These are phyloP conservation scores for Holothuria scabra DNA, from an alignment of 53 echinoderm and acorn worm genomes.

Conservation along the genomic window DNA sequence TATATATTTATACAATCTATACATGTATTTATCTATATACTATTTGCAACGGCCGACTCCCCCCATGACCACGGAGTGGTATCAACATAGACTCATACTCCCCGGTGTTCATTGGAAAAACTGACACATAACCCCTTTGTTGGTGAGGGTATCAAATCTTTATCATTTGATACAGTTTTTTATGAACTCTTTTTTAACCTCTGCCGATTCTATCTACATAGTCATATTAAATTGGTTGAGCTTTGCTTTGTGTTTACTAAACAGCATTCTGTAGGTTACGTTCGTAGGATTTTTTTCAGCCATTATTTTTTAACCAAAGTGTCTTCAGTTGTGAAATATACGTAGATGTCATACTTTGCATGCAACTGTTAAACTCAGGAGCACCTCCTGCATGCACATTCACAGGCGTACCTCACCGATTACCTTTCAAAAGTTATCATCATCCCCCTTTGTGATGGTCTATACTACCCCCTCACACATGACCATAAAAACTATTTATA, in stretches of 20 bases:
- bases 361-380: conserved; percentile 9
- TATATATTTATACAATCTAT: conserved; percentile 8
- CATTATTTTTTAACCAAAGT: too few relatives aligned
- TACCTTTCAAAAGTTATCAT: too few relatives aligned
- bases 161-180: conserved; percentile 10
- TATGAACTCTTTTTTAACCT: background rate
- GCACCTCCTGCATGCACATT: conserved; percentile 26
- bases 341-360: conserved; percentile 20
- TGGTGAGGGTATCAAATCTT: conserved; percentile 33
- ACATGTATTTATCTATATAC: conserved; percentile 9
- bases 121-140: conserved; percentile 30
- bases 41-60: conserved; percentile 28
- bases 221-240: background rate
- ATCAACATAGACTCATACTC: background rate
- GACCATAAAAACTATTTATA: too few relatives aligned
- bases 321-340: too few relatives aligned
- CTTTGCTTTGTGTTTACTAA: conserved; percentile 25
- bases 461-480: too few relatives aligned
- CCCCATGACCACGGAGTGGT: conserved; percentile 5
- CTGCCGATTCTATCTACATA: conserved; percentile 6
- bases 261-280: too few relatives aligned
- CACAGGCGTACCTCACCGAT: background rate
- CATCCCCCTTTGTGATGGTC: too few relatives aligned
- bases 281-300: too few relatives aligned
- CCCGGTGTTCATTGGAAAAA: conserved; percentile 39